Percentiles rank a stretch among this genome's conserved stretches.
phyloP scores from a whole-genome alignment of 1,140 invertebrate genomes.

The Camponotus pennsylvanicus region DNA sequence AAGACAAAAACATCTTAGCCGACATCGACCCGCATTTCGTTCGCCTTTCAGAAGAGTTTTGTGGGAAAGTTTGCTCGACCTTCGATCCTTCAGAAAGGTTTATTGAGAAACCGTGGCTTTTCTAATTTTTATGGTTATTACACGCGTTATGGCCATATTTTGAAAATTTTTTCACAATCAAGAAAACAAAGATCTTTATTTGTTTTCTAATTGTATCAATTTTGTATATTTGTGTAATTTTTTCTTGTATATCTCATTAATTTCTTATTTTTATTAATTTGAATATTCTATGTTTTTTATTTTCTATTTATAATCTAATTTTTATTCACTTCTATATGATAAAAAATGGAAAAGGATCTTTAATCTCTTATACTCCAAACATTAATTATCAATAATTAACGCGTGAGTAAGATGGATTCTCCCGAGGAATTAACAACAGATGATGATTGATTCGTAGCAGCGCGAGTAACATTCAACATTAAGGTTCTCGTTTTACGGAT shows the following conservation, averaged over 20 bases:
- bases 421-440: neutral
- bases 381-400: slow-evolving; percentile 2
- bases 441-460: slow-evolving; percentile 64
- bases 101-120: neutral
- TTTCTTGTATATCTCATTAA: neutral
- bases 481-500: slow-evolving; percentile 54
- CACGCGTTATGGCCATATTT: neutral
- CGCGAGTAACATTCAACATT: slow-evolving; percentile 49
- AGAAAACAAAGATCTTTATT: neutral
- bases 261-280: neutral
- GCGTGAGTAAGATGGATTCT: neutral
- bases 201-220: neutral
- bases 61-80: slow-evolving; percentile 74
- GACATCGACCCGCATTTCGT: slow-evolving; percentile 79
- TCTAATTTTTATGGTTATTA: neutral
- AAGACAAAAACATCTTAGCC: slow-evolving; percentile 76
- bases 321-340: neutral
- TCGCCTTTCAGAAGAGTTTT: slow-evolving; percentile 70
- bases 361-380: neutral
- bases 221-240: too few species aligned
- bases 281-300: neutral
- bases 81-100: neutral
- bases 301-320: neutral
- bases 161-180: neutral
- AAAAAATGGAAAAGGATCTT: neutral